Conservation (phyloP, 1,140 invertebrate species). For the Colletes latitarsis region DNA sequence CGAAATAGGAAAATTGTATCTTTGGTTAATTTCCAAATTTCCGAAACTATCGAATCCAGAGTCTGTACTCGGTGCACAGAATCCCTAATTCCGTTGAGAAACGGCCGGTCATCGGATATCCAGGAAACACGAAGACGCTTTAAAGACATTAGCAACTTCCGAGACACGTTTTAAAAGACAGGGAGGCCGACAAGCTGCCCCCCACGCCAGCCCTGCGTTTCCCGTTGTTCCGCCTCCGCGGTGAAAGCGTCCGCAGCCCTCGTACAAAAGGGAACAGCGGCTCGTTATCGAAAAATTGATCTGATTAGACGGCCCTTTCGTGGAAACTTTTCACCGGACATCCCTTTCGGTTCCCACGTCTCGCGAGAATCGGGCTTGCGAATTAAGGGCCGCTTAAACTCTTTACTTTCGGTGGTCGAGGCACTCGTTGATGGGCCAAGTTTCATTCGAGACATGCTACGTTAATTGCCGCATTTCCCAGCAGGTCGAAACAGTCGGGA, state of each 20-base stretch:
- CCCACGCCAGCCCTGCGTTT: conserved; percentile 23
- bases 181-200: conserved; percentile 23
- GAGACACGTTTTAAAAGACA: conserved; percentile 66
- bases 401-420: background rate
- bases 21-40: background rate
- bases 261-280: conserved; percentile 58
- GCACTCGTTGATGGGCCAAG: conserved; percentile 6
- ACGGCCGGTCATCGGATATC: conserved; percentile 41
- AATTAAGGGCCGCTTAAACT: conserved; percentile 34
- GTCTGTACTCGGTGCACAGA: background rate
- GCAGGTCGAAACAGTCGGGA: conserved; percentile 24
- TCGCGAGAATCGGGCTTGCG: conserved; percentile 20
- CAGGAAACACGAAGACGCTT: conserved; percentile 59
- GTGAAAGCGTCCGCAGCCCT: conserved; percentile 11
- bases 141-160: conserved; percentile 69
- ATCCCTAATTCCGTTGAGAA: background rate
- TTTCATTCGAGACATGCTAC: conserved; percentile 27
- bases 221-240: conserved; percentile 13
- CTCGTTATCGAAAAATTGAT: conserved; percentile 79
- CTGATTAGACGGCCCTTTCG: conserved; percentile 68
- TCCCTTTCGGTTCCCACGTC: conserved; percentile 58
- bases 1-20: background rate
- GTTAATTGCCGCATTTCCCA: conserved; percentile 34
- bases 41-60: background rate
- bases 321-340: conserved; percentile 54